Percentiles rank a stretch among this genome's conserved stretches.
Conservation (phyloP, 2,113 vertebrate species). For the Heterotis niloticus region DNA sequence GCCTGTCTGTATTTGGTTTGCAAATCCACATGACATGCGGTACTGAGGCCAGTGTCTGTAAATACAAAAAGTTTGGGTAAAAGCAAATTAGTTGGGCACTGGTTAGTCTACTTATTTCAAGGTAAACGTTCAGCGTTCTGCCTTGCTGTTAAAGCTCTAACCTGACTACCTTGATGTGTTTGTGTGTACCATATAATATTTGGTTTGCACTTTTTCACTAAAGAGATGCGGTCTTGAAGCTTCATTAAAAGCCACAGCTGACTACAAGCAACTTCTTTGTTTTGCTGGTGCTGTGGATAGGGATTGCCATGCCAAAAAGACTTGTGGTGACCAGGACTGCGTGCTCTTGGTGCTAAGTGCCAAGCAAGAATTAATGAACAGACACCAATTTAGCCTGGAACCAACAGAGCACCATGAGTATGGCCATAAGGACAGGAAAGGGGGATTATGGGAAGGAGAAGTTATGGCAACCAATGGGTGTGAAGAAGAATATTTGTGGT, state of each 20-base stretch:
- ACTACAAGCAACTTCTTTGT: conserved; percentile 28
- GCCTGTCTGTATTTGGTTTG: background rate
- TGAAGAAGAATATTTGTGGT: background rate
- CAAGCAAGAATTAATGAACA: background rate
- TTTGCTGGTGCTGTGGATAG: conserved; percentile 20
- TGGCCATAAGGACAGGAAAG: too few relatives aligned
- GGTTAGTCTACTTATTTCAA: background rate
- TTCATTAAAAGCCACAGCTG: background rate
- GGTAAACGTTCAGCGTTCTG: background rate
- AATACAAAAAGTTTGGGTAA: too few relatives aligned
- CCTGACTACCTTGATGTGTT: background rate
- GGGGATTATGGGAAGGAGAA: too few relatives aligned
- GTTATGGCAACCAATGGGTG: too few relatives aligned
- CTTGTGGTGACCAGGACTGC: conserved; percentile 15
- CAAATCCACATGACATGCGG: too few relatives aligned
- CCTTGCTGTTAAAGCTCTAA: background rate
- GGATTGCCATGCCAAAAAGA: conserved; percentile 23
- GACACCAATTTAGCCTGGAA: too few relatives aligned
- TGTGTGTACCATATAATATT: background rate
- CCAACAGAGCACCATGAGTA: background rate
- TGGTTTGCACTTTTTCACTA: background rate
- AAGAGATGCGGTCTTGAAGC: conserved; percentile 24
- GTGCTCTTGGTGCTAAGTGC: too few relatives aligned
- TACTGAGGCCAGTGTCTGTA: too few relatives aligned
- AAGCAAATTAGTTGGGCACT: too few relatives aligned